Conservation (phyloP, 2,888 invertebrate genomes). For the Tanytarsus gracilentus region DNA sequence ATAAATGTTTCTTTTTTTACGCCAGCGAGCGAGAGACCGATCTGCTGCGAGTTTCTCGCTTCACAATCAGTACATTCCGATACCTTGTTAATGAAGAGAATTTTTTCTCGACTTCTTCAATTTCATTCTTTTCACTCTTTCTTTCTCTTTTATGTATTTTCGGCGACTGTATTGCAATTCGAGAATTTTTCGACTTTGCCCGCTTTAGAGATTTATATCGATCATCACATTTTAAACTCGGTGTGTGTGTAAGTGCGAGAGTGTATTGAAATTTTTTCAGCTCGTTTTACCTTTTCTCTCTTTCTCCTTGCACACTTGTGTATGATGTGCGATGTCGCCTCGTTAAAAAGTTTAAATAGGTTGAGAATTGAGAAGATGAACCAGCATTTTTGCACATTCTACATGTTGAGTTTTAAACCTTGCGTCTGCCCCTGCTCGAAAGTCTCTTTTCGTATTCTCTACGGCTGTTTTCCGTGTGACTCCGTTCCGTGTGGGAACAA, state of each 20-base stretch:
- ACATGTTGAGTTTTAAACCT: no score
- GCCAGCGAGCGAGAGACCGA: not conserved
- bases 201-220: conserved; percentile 17
- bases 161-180: not conserved
- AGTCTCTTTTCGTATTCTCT: conserved; percentile 3
- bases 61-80: conserved; percentile 6
- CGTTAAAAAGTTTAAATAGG: no score
- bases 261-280: conserved; percentile 10
- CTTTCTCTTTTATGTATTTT: not conserved
- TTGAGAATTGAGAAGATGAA: no score
- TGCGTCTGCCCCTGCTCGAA: no score
- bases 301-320: not conserved
- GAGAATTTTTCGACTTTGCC: not conserved
- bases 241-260: not conserved
- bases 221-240: conserved; percentile 21
- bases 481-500: conserved; percentile 13
- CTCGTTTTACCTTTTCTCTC: conserved; percentile 25
- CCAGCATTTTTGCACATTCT: no score
- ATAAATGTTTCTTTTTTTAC: no score
- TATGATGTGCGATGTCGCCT: no score
- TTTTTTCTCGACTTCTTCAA: not conserved
- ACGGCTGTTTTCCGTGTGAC: conserved; percentile 2
- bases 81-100: conserved; percentile 9
- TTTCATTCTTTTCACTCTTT: not conserved
- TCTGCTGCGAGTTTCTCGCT: not conserved